Evolutionary conservation across 92 coral and sea anemone species (phyloP), one percentile per base, ranked within the genome.

Genomic region (Siderastrea siderea): DNA sequence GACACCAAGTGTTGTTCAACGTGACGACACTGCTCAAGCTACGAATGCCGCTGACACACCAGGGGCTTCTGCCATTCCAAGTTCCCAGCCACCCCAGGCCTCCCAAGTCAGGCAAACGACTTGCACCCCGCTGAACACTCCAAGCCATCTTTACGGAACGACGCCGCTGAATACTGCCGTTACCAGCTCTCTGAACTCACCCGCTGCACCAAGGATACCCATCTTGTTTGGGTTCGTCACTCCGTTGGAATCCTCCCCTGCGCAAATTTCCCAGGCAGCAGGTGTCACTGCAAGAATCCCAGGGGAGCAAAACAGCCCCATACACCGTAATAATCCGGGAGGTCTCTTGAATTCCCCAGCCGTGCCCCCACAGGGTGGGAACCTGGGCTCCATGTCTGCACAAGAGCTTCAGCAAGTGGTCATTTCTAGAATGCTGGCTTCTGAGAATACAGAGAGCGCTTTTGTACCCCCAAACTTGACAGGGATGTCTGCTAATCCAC

Each of bases 51-150:
- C 58, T 69, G 69, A 57, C 47, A 44, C 69, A 26, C 45, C 9
- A 46, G 78, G n/a, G n/a, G 9, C 75, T 9, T n/a, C 69, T 54
- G 16, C 61, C 13, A 15, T 68, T 45, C 19, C 69, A 47, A 71
- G 86, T 50, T 54, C 78, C 57, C 57, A 69, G 68, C 49, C 88
- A 7, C 7, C 88, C 68, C 68, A 50, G 46, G 84, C 44, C 3
- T 17, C 66, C 48, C 57, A 78, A 44, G 46, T 58, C 44, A 47
- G 54, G 7, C 83, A 78, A 65, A n/a, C 6, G 70, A 87, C 78
- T 0, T 82, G 93, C 48, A 89, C 95, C 1, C 98, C 98, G 1
- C 84, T 95, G 12, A 95, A 95, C 57, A 86, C 96, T 0, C 91
- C 93, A 7, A 77, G 89, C 54, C 91, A 74, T 38, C 88, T 95